phyloP scores from a whole-genome alignment of 1,140 invertebrate species.

The Heliconius nattereri region DNA sequence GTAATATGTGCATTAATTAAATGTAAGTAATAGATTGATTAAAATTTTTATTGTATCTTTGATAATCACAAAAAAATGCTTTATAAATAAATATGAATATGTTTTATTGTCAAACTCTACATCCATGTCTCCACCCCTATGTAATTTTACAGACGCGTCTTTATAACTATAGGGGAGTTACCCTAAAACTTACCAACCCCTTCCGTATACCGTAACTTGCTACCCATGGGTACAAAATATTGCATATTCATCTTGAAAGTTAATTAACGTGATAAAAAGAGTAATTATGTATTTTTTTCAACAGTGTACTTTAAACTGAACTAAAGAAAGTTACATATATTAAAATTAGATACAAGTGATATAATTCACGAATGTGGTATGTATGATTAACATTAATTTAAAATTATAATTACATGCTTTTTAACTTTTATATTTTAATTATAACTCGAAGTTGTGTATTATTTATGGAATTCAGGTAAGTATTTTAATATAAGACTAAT shows the following conservation, averaged over 20 bases:
- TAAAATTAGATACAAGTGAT: background rate
- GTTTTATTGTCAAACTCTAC: background rate
- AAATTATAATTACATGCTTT: background rate
- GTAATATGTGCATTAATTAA: too few relatives aligned
- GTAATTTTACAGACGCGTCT: constrained; percentile 21
- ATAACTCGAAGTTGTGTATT: background rate
- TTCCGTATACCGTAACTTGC: constrained; percentile 20
- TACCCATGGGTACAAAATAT: constrained; percentile 45
- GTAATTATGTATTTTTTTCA: background rate
- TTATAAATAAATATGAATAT: background rate
- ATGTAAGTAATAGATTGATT: too few relatives aligned
- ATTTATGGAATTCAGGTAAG: background rate
- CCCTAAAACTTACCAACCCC: constrained; percentile 29
- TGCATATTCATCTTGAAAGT: constrained; percentile 45
- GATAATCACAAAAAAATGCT: background rate
- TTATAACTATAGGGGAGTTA: constrained; percentile 28
- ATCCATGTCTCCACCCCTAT: constrained; percentile 11
- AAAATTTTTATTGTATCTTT: too few relatives aligned
- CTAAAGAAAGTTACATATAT: background rate
- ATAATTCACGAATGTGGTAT: background rate
- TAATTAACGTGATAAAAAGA: constrained; percentile 42
- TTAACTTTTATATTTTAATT: background rate
- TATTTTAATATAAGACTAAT: background rate
- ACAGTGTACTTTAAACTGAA: background rate
- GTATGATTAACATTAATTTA: background rate